phyloP scores from a whole-genome alignment of 2,888 invertebrate genomes.

The Pyrochroa serraticornis region DNA sequence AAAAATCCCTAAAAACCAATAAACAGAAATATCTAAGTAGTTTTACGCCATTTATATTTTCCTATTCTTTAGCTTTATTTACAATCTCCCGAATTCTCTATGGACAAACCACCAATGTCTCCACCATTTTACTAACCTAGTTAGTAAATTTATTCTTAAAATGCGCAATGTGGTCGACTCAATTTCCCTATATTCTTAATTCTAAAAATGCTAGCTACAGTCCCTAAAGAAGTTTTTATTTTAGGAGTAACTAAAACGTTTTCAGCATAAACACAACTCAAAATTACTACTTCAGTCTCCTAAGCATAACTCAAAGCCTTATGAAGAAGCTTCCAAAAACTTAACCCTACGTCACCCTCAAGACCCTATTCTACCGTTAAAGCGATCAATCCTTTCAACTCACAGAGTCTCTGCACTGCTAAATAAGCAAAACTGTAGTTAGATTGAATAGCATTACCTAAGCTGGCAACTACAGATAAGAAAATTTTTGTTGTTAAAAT shows the following conservation, averaged over 20 bases:
- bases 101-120: conserved; percentile 12
- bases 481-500: conserved; percentile 14
- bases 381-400: conserved; percentile 6
- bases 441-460: conserved; percentile 16
- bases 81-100: conserved; percentile 8
- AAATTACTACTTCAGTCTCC: conserved; percentile 3
- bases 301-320: conserved; percentile 5
- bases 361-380: conserved; percentile 18
- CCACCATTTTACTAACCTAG: conserved; percentile 12
- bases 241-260: conserved; percentile 3
- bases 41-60: no score
- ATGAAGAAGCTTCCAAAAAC: conserved; percentile 5
- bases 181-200: conserved; percentile 13
- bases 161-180: conserved; percentile 10
- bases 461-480: conserved; percentile 14
- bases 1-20: no score
- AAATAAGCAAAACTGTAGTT: conserved; percentile 21
- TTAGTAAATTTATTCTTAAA: conserved; percentile 18
- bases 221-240: conserved; percentile 8
- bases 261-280: conserved; percentile 11
- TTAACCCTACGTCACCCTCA: conserved; percentile 18
- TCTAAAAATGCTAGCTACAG: conserved; percentile 11
- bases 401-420: conserved; percentile 16
- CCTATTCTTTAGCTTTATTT: no score
- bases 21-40: no score